Evolutionary conservation across 64 coral and sea anemone genomes (phyloP).

Genomic region (Montipora foliosa): DNA sequence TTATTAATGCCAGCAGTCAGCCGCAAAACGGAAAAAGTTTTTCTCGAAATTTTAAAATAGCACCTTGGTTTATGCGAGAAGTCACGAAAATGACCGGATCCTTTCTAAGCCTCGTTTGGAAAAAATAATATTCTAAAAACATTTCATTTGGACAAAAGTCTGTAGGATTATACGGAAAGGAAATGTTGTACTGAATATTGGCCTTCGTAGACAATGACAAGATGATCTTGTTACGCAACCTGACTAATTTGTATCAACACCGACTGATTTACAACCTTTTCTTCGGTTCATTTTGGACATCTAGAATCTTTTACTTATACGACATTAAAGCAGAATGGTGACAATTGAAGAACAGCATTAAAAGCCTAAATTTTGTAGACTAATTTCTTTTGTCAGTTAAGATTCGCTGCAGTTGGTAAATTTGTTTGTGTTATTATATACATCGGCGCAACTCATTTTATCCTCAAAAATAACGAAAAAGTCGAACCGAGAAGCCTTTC

Average conservation of each 20-base stretch:
- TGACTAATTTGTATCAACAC: background rate
- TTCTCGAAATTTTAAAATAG: constrained; percentile 2
- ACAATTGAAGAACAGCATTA: background rate
- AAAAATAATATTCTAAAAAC: background rate
- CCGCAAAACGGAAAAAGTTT: constrained; percentile 49
- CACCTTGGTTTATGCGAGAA: background rate
- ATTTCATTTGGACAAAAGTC: background rate
- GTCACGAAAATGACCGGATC: constrained; percentile 7
- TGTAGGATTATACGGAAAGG: background rate
- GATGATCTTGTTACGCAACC: background rate
- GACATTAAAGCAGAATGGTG: background rate
- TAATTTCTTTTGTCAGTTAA: background rate
- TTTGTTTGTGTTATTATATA: background rate
- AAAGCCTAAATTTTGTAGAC: background rate
- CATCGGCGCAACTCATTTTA: background rate
- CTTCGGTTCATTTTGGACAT: background rate
- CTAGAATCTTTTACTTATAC: background rate
- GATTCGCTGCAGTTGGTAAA: background rate
- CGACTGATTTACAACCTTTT: background rate
- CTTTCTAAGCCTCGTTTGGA: background rate
- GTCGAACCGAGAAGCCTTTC: background rate
- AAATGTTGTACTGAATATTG: background rate
- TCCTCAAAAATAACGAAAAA: background rate
- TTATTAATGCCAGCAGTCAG: constrained; percentile 22
- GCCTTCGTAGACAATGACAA: background rate